A percentile compares a stretch with the other conserved stretches of the same genome.
Conservation (phyloP, 2,113 vertebrate genomes). For the Donacobius atricapilla region DNA sequence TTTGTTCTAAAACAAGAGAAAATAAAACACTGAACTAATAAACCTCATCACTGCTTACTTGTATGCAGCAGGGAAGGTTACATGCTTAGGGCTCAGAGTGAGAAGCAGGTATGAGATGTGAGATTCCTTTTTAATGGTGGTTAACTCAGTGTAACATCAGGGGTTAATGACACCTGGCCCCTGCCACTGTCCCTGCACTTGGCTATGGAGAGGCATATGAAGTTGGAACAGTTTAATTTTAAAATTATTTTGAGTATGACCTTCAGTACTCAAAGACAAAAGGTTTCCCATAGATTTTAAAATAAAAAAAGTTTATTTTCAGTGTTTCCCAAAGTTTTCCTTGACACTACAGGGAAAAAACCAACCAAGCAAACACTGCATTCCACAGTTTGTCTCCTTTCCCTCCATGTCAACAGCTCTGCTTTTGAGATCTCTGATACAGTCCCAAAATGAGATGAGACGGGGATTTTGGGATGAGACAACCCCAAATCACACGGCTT, state of each 20-base stretch:
- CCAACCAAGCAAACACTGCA: neutral
- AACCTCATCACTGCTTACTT: neutral
- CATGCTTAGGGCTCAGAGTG: neutral
- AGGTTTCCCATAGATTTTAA: neutral
- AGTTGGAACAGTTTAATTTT: neutral
- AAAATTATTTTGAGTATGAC: neutral
- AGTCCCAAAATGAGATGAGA: neutral
- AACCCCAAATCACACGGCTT: neutral
- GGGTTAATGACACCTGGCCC: neutral
- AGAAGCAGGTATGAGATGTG: neutral
- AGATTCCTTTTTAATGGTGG: neutral
- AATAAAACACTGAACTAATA: neutral
- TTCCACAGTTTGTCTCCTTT: neutral
- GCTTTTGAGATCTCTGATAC: neutral
- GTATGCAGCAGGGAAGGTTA: neutral
- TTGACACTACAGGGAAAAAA: neutral
- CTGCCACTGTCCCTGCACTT: neutral
- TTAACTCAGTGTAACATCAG: neutral
- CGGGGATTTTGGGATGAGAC: rapidly evolving
- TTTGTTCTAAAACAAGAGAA: neutral
- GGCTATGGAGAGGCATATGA: neutral
- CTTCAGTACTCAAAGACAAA: neutral
- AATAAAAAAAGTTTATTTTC: neutral
- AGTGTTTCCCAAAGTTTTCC: neutral
- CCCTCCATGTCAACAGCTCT: neutral